Evolutionary conservation across 2,113 vertebrate genomes (phyloP).

Genomic region (Hoplias malabaricus): DNA sequence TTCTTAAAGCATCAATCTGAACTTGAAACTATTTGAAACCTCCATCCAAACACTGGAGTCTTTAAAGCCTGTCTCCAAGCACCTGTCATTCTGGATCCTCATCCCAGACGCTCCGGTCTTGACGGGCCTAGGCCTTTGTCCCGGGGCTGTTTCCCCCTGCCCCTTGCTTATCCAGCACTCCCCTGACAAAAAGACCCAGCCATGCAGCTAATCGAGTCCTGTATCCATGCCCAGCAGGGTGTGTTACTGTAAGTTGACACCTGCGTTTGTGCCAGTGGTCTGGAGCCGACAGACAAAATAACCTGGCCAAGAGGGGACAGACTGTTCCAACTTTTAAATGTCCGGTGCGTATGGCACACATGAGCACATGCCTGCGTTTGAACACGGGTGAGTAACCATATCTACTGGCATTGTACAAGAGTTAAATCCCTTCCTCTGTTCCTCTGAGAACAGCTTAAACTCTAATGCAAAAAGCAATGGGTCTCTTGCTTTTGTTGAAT

Average conservation of each 20-base stretch:
- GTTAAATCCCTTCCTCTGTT: too few species aligned
- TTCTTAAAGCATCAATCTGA: neutral
- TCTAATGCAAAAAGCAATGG: too few species aligned
- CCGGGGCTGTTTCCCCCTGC: neutral
- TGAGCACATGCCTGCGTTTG: neutral
- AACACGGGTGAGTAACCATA: too few species aligned
- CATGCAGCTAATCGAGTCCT: neutral
- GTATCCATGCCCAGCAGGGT: neutral
- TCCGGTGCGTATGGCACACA: neutral
- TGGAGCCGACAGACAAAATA: neutral
- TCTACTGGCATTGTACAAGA: too few species aligned
- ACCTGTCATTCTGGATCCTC: too few species aligned
- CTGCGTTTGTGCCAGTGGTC: neutral
- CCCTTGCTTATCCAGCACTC: neutral
- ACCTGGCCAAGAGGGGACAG: neutral
- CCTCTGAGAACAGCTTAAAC: too few species aligned
- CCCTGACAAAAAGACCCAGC: neutral
- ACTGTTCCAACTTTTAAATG: neutral
- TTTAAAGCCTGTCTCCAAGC: too few species aligned
- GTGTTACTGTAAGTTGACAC: conserved; percentile 3
- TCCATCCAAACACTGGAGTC: too few species aligned
- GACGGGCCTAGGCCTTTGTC: neutral
- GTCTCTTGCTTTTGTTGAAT: too few species aligned
- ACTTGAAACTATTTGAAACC: neutral
- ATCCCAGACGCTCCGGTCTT: neutral